These are phyloP conservation scores for Drosophila buzzatii DNA, from an alignment of 2,888 invertebrate species.

Conservation along the genomic window DNA sequence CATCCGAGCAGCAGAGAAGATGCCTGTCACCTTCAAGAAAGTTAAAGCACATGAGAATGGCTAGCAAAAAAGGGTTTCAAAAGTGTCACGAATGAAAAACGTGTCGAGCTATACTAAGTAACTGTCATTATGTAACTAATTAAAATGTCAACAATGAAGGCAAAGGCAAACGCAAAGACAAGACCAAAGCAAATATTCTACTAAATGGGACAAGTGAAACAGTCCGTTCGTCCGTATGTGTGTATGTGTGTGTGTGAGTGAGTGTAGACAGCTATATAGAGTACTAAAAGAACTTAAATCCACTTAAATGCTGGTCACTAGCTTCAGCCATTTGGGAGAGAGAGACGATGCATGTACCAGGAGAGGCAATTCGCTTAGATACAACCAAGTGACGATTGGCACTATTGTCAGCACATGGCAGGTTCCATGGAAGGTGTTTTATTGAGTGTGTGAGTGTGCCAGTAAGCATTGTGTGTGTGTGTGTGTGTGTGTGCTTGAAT, in stretches of 20 bases:
- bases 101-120: slow-evolving; percentile 58
- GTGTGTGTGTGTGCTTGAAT: slow-evolving; percentile 46
- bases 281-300: slow-evolving; percentile 28
- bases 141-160: slow-evolving; percentile 65
- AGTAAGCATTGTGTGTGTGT: slow-evolving; percentile 2
- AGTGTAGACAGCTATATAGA: slow-evolving; percentile 22
- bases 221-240: too few relatives aligned
- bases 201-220: slow-evolving; percentile 1
- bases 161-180: slow-evolving; percentile 11
- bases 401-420: slow-evolving; percentile 60
- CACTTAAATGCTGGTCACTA: slow-evolving; percentile 47
- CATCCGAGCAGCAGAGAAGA: neutral
- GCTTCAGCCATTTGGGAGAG: slow-evolving; percentile 19
- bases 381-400: slow-evolving; percentile 59
- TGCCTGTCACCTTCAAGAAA: slow-evolving; percentile 5
- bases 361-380: slow-evolving; percentile 30
- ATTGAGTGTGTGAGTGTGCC: slow-evolving; percentile 5
- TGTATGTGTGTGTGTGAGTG: neutral
- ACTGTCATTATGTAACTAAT: slow-evolving; percentile 66
- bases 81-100: slow-evolving; percentile 27
- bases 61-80: neutral
- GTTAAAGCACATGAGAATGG: neutral
- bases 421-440: slow-evolving; percentile 9
- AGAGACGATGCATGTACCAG: neutral
- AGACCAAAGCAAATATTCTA: slow-evolving; percentile 39